These are phyloP conservation scores for Propithecus perrieri DNA, from an alignment of 2,797 vertebrate species.

Conservation along the genomic window DNA sequence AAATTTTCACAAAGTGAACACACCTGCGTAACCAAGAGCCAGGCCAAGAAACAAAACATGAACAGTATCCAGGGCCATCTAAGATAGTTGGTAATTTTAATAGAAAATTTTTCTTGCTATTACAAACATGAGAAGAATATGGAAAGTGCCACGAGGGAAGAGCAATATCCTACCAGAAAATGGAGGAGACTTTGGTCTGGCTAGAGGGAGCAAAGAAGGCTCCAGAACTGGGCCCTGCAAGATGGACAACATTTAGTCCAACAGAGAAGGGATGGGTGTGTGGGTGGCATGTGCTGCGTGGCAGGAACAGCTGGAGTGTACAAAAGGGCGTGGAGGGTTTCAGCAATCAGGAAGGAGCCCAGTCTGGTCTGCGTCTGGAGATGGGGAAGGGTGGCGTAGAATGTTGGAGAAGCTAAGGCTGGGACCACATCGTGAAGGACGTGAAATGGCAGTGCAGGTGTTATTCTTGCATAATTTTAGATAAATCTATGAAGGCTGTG, in stretches of 20 bases:
- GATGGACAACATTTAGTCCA: neutral
- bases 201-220: neutral
- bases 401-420: neutral
- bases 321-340: neutral
- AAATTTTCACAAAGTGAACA: neutral
- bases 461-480: neutral
- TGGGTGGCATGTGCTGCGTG: too few relatives aligned
- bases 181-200: neutral
- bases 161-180: neutral
- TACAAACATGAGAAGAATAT: neutral
- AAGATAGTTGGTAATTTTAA: neutral
- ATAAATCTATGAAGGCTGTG: neutral
- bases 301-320: neutral
- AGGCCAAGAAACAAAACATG: neutral
- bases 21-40: neutral
- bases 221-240: neutral
- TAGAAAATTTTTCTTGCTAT: neutral
- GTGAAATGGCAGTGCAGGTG: neutral
- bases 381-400: accelerated
- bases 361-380: neutral
- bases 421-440: accelerated
- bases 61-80: neutral
- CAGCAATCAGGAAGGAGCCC: neutral
- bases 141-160: neutral
- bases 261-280: neutral